Conservation (phyloP, 2,888 invertebrate genomes). For the Rhopalosiphum nymphaeae region DNA sequence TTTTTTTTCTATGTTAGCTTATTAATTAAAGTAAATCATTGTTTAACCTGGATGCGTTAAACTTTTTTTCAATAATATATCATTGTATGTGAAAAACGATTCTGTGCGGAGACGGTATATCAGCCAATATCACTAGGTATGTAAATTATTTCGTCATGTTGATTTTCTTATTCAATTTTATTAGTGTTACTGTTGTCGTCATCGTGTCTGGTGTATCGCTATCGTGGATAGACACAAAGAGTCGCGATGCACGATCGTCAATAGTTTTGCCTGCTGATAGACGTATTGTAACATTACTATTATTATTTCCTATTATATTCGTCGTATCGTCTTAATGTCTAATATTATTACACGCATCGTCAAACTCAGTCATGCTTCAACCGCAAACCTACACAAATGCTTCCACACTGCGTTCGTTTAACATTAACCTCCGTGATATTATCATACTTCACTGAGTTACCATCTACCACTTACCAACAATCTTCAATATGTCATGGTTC, state of each 20-base stretch:
- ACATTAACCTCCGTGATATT: background rate
- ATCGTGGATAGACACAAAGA: background rate
- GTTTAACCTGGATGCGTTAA: too few relatives aligned
- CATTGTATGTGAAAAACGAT: too few relatives aligned
- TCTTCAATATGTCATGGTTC: background rate
- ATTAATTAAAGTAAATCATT: background rate
- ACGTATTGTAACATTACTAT: background rate
- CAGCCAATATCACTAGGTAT: too few relatives aligned
- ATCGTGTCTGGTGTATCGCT: background rate
- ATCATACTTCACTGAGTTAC: background rate
- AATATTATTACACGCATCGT: background rate
- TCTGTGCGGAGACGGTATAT: too few relatives aligned
- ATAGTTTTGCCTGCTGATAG: background rate
- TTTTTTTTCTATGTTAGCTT: background rate
- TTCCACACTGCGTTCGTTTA: background rate
- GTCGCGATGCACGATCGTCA: background rate
- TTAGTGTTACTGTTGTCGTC: background rate
- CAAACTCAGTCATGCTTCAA: background rate
- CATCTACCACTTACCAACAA: background rate
- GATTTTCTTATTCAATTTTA: background rate
- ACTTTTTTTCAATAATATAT: too few relatives aligned
- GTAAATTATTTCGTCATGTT: too few relatives aligned
- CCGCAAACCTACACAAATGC: background rate
- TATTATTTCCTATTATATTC: background rate
- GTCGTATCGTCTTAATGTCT: background rate